Percentiles rank a stretch among this genome's conserved stretches.
These are phyloP conservation scores for Norana najaformis DNA, from an alignment of 2,888 invertebrate genomes.

Conservation along the genomic window DNA sequence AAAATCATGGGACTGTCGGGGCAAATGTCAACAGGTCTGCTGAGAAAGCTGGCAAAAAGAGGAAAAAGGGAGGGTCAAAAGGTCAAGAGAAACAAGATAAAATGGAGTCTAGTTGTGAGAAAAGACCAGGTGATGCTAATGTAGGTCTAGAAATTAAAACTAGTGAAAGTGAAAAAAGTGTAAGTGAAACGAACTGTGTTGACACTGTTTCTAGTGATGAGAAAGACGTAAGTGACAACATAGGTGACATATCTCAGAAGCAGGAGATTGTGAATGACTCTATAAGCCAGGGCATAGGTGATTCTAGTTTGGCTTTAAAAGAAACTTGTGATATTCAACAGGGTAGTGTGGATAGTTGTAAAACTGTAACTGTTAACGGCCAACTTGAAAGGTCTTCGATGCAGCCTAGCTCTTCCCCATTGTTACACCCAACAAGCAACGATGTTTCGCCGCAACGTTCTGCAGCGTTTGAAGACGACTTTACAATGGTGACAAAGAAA, in stretches of 20 bases:
- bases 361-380: neutral
- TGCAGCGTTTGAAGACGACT: neutral
- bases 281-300: neutral
- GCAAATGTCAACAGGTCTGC: neutral
- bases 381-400: neutral
- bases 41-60: neutral
- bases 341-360: neutral
- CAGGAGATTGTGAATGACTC: neutral
- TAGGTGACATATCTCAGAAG: neutral
- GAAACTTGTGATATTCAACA: neutral
- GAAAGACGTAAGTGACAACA: neutral
- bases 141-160: neutral
- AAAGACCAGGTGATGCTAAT: neutral
- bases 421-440: neutral
- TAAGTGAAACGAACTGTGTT: neutral
- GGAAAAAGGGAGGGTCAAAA: neutral
- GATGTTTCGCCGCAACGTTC: neutral
- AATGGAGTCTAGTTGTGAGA: neutral
- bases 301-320: neutral
- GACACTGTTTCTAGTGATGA: neutral
- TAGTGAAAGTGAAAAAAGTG: neutral
- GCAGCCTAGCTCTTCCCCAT: neutral
- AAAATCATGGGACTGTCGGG: neutral
- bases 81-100: neutral
- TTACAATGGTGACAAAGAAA: conserved; percentile 5